Conservation (phyloP, 2,113 vertebrate genomes). For the Pantherophis guttatus region DNA sequence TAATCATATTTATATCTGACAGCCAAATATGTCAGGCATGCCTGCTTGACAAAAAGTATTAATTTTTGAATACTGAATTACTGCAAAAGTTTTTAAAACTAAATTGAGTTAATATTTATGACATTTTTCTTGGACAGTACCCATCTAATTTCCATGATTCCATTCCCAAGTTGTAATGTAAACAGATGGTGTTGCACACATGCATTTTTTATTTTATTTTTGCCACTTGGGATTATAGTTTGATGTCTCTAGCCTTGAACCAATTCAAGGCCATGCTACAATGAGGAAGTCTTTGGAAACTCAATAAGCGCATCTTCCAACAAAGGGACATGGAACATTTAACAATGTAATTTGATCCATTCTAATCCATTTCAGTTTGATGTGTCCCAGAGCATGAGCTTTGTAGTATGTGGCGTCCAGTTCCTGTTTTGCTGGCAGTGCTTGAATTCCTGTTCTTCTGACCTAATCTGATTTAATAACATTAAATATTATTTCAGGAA, state of each 20-base stretch:
- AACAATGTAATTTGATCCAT: not conserved
- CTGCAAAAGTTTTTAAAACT: not conserved
- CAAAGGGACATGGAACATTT: not conserved
- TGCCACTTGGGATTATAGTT: not conserved
- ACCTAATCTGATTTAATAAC: not conserved
- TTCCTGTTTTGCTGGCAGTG: not conserved
- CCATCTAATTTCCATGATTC: not conserved
- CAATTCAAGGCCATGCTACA: not conserved
- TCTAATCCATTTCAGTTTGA: not conserved
- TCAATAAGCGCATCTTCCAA: not conserved
- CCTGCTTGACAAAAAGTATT: not conserved
- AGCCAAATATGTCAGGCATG: not conserved
- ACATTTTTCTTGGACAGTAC: not conserved
- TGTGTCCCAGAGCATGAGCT: not conserved
- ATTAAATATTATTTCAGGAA: not conserved
- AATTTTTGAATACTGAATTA: not conserved
- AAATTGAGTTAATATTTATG: not conserved
- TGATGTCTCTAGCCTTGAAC: not conserved
- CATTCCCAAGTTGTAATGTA: not conserved
- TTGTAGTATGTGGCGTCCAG: not conserved
- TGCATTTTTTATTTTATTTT: not conserved
- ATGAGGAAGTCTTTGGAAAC: not conserved
- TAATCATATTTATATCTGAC: not conserved
- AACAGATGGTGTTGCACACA: not conserved
- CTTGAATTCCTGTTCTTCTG: not conserved